phyloP scores from a whole-genome alignment of 2,888 invertebrate genomes.

The Arge pagana region DNA sequence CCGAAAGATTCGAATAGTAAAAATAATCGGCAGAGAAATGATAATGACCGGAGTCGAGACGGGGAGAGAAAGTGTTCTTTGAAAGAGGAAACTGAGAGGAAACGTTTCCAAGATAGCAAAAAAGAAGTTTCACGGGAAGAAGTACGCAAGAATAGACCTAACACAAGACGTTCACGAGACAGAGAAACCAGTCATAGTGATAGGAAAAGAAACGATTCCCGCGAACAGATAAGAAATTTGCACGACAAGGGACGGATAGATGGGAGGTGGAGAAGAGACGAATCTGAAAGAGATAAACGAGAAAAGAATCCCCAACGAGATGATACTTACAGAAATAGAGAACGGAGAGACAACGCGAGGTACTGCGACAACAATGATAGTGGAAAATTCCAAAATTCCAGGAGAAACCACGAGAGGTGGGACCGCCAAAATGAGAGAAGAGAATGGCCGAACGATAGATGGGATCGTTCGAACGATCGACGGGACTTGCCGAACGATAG shows the following conservation, averaged over 20 bases:
- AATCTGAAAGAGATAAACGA: constrained; percentile 20
- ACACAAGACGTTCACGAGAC: constrained; percentile 8
- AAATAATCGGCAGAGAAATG: constrained; percentile 26
- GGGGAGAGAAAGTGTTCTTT: constrained; percentile 22
- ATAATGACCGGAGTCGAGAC: constrained; percentile 27
- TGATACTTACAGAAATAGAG: constrained; percentile 25
- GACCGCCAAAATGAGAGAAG: constrained; percentile 15
- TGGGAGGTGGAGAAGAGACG: constrained; percentile 30
- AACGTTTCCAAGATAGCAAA: constrained; percentile 29
- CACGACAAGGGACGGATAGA: constrained; percentile 21
- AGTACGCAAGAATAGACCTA: constrained; percentile 25
- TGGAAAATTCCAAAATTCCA: constrained; percentile 22
- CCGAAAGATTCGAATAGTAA: constrained; percentile 31
- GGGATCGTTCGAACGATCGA: no score
- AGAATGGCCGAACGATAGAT: constrained; percentile 16
- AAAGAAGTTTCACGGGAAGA: constrained; percentile 31
- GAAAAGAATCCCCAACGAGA: constrained; percentile 20
- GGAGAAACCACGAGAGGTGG: constrained; percentile 18
- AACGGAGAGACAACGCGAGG: constrained; percentile 25
- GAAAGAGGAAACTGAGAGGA: constrained; percentile 18
- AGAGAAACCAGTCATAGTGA: constrained; percentile 14
- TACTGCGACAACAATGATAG: constrained; percentile 24
- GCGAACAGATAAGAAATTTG: constrained; percentile 21
- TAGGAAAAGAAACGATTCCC: constrained; percentile 28
- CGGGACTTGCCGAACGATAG: no score